phyloP scores from a whole-genome alignment of 2,797 vertebrate species.

The Darevskia nairensis region DNA sequence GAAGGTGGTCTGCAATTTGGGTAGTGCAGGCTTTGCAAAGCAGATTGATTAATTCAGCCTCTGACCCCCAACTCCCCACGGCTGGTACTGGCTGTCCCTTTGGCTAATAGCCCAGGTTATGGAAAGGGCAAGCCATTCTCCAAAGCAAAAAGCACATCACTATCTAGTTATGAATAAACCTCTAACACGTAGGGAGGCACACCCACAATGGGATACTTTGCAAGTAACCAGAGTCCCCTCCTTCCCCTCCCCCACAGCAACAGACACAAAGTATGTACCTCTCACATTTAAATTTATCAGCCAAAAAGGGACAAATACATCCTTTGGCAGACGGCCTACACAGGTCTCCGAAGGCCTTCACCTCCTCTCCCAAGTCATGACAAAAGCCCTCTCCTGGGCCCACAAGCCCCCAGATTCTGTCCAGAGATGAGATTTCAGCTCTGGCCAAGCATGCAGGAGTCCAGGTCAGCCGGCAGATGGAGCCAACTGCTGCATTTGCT shows the following conservation, averaged over 20 bases:
- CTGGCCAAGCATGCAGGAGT: background rate
- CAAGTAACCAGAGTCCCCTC: background rate
- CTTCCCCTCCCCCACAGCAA: background rate
- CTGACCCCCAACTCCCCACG: background rate
- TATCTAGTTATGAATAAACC: slow-evolving; percentile 70
- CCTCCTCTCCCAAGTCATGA: background rate
- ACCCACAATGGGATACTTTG: slow-evolving; percentile 7
- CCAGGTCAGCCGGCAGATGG: background rate
- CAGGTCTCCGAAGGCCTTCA: background rate
- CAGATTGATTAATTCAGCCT: background rate
- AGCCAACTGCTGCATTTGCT: background rate
- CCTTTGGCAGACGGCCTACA: background rate
- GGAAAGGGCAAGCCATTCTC: slow-evolving; percentile 38
- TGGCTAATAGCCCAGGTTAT: accelerated
- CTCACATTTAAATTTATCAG: background rate
- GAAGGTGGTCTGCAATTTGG: slow-evolving; percentile 20
- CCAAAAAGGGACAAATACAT: background rate
- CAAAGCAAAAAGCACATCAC: slow-evolving; percentile 59
- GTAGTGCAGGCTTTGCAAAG: background rate
- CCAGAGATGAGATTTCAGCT: background rate
- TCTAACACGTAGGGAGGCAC: background rate
- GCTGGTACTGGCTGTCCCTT: background rate
- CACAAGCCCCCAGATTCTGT: background rate
- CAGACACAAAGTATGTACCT: background rate
- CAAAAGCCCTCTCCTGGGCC: background rate